phyloP scores from a whole-genome alignment of 2,113 vertebrate genomes.

The Boleophthalmus pectinirostris region DNA sequence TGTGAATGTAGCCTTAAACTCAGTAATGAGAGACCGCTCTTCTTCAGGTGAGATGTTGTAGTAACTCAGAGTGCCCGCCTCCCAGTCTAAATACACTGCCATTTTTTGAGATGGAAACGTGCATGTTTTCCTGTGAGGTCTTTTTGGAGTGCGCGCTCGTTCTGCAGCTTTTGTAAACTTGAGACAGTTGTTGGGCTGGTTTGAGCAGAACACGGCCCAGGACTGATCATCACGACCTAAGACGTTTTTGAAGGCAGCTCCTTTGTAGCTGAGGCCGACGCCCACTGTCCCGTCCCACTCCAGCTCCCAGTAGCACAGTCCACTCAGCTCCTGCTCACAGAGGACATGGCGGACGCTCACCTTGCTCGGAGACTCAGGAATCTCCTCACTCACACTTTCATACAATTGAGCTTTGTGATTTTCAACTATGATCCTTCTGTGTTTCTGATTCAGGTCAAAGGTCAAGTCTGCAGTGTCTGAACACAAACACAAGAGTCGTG shows the following conservation, averaged over 20 bases:
- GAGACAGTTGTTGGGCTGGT: neutral
- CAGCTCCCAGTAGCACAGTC: neutral
- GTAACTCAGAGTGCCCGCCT: neutral
- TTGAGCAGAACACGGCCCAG: neutral
- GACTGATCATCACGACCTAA: neutral
- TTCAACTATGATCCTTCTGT: neutral
- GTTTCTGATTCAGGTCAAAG: neutral
- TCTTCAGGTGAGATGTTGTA: neutral
- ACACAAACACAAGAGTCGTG: neutral
- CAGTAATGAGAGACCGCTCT: neutral
- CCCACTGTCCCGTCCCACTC: neutral
- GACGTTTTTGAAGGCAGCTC: neutral
- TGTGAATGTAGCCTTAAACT: neutral
- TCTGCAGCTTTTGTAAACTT: neutral
- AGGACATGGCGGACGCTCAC: neutral
- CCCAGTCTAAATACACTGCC: neutral
- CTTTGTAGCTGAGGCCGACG: neutral
- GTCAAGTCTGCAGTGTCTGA: slow-evolving; percentile 2
- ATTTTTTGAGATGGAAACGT: neutral
- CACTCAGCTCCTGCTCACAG: slow-evolving; percentile 3
- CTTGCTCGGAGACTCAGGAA: neutral
- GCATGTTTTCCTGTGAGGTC: neutral
- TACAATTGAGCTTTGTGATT: neutral
- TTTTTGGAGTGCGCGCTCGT: neutral
- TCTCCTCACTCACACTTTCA: neutral